Conservation (phyloP, 2,888 invertebrate genomes). For the Osmoderma eremita region DNA sequence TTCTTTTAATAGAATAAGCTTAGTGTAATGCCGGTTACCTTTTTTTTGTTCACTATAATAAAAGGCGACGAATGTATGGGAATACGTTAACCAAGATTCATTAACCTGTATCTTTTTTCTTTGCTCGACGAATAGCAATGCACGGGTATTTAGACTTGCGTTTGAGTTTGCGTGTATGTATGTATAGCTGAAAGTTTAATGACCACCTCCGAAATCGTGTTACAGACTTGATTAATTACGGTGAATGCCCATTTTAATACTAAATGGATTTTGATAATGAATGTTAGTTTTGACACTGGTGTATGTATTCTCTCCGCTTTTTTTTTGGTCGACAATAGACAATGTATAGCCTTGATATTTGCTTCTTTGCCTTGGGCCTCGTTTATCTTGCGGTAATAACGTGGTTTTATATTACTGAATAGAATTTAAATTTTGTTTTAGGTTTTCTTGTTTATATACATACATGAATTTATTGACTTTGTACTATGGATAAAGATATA, state of each 20-base stretch:
- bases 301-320: conserved; percentile 21
- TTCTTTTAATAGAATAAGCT: no score
- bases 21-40: no score
- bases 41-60: no score
- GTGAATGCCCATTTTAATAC: conserved; percentile 17
- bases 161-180: neutral
- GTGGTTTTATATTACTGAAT: conserved; percentile 4
- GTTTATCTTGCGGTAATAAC: neutral
- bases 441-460: neutral
- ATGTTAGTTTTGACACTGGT: conserved; percentile 4
- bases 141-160: neutral
- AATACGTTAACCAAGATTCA: conserved; percentile 31
- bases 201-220: conserved; percentile 18
- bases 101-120: conserved; percentile 20
- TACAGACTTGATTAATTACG: conserved; percentile 26
- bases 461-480: no score
- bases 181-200: conserved; percentile 25
- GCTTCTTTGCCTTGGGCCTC: conserved; percentile 1
- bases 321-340: conserved; percentile 25
- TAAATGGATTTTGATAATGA: conserved; percentile 30
- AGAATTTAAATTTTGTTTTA: conserved; percentile 18
- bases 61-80: conserved; percentile 8
- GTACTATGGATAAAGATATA: no score
- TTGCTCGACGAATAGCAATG: conserved; percentile 3
- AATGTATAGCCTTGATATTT: conserved; percentile 28